Base-by-base conservation (phyloP, 1,140 invertebrate genomes). In the Ceratina calcarata region DNA sequence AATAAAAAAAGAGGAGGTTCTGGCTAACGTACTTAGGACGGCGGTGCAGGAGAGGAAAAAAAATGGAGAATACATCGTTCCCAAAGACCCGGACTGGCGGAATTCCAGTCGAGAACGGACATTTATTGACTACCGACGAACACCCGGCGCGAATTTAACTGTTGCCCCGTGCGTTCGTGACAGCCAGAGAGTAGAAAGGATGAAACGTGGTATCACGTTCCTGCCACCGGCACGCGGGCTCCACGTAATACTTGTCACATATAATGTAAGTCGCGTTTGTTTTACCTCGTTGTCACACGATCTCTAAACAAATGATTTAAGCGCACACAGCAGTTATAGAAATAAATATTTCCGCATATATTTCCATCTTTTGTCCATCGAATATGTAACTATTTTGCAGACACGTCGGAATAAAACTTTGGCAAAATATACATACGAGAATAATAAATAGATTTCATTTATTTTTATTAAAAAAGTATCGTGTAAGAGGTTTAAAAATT, bases 31-130 rank as follows among this genome's bases (percentile, higher is more conserved):
- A 22, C 22, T 53, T 24, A 24, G 32, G 8, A 32, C 27, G 22
- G 16, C 45, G 2, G 18, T 0, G 0, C 6, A 2, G 8, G 49
- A 1, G 16, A 1, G 6, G 13, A 4, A 8, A 32, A 8, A 32
- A 74, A 64, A 22, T 20, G 24, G 64, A 53, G 58, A 27, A 24
- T 27, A 49, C 27, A 22, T 13, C 32, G 57, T 72, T 24, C 55
- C 37, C 64, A 57, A 73, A 51, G 64, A 58, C 51, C 57, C 51
- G 62, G 62, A 18, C 69, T 78, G 80, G 68, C 80, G 61, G 68
- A 49, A 82, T 82, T 82, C 78, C 80, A 84, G 73, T 78, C 70
- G 53, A 58, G 58, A 53, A 64, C 55, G 37, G 76, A 83, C 68
- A 45, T 61, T 70, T 72, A 83, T 83, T 66, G 80, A 72, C 73